Evolutionary conservation across 2,888 invertebrate species (phyloP).

Genomic region (Nowickia ferox): DNA sequence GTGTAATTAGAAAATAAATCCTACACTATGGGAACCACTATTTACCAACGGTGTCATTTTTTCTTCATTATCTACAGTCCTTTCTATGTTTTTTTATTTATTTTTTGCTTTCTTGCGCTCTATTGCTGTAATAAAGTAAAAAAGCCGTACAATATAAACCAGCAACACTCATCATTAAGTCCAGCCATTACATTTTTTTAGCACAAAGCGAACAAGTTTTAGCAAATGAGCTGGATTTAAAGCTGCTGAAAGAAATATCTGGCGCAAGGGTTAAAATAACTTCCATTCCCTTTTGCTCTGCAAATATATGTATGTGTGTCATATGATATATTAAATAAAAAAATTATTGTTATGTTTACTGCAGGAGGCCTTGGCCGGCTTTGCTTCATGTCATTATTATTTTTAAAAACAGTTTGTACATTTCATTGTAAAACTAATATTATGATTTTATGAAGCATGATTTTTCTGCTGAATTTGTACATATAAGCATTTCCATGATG

Average conservation of each 20-base stretch:
- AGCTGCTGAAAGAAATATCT: neutral
- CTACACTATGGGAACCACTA: conserved; percentile 45
- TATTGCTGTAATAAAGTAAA: conserved; percentile 5
- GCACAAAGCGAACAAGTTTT: neutral
- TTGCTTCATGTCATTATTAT: neutral
- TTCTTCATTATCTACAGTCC: conserved; percentile 18
- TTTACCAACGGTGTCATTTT: conserved; percentile 15
- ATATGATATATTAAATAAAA: neutral
- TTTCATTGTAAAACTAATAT: too few species aligned
- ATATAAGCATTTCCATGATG: too few species aligned
- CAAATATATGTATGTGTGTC: neutral
- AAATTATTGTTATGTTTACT: neutral
- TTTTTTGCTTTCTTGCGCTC: neutral
- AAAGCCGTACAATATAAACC: conserved; percentile 2
- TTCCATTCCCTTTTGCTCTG: neutral
- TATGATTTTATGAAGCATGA: too few species aligned
- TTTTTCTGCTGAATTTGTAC: too few species aligned
- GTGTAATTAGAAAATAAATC: conserved; percentile 66
- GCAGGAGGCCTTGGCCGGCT: neutral
- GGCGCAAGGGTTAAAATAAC: neutral
- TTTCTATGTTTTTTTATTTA: neutral
- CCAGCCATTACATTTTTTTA: neutral
- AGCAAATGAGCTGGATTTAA: conserved; percentile 13
- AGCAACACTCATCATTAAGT: conserved; percentile 42
- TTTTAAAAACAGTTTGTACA: too few species aligned